Base-by-base conservation (phyloP, 2,113 vertebrate species). In the Bambusicola thoracicus region DNA sequence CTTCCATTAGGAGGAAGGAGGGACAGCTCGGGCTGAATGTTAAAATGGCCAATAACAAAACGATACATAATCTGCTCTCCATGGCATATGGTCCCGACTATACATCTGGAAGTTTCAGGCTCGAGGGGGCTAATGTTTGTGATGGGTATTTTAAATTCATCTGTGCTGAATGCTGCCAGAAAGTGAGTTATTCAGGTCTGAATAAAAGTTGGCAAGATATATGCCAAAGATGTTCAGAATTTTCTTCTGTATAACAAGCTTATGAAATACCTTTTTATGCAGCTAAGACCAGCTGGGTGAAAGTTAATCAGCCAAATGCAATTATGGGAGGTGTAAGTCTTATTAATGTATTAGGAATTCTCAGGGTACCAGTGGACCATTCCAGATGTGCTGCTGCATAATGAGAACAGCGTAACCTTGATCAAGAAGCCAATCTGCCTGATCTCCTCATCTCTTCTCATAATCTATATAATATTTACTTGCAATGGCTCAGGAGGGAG, bases 241-340 rank as follows among this genome's bases (percentile, higher is more conserved):
- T 97, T 97, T 84, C 90, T 96, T 96, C 79, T 73, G 43, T 93
- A 75, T 97, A 95, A 94, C 72, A 68, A 96, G 94, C 95, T 96
- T 96, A 97, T 72, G 96, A 97, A 97, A 92, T 96, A 94, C 87
- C 97, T 97, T 97, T 98, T 97, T 96, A 96, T 96, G 97, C 93
- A 95, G 92, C 95, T 97, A 95, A 96, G 95, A 96, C 97, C 97
- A 98, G 97, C 97, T 98, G 97, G 97, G 90, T 36, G 43, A 96
- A 97, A 98, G 94, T 97, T 97, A 97, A 98, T 98, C 97, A 97
- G 94, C 95, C 92, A 96, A 97, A 97, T 96, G 96, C 75, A 97
- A 97, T 98, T 97, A 96, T 53, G 40, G 90, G 87, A 89, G 93
- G 91, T 89, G 94, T 89, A 94, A 97, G 95, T 67, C 95, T 97